Evolutionary conservation across 2,797 vertebrate genomes (phyloP).

Genomic region (Syngnathus acus): DNA sequence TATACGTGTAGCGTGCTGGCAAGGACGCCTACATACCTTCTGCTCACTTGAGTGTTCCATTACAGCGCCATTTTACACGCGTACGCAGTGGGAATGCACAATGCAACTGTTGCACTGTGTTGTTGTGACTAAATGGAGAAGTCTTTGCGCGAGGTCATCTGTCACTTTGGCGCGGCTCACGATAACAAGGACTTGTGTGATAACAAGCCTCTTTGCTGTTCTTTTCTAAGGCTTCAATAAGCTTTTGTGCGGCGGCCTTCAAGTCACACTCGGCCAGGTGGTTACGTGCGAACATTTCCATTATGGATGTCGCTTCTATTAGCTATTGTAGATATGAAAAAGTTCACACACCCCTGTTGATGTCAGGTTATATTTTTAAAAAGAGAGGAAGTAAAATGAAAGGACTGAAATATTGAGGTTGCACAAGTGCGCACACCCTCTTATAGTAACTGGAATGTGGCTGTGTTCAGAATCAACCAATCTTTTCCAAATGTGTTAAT

Average conservation of each 20-base stretch:
- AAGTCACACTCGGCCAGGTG: not conserved
- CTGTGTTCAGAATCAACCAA: no score
- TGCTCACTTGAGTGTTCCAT: not conserved
- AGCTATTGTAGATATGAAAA: not conserved
- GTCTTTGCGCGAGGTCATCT: slow-evolving; percentile 8
- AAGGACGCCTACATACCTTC: not conserved
- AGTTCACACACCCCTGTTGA: not conserved
- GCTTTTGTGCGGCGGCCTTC: not conserved
- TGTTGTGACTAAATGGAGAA: not conserved
- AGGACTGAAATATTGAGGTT: not conserved
- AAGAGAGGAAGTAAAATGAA: not conserved
- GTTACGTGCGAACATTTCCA: not conserved
- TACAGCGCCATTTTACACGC: not conserved
- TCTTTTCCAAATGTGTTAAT: no score
- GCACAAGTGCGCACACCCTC: no score
- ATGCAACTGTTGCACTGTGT: not conserved
- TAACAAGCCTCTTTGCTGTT: not conserved
- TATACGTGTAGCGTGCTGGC: not conserved
- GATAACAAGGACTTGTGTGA: no score
- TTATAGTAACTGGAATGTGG: not conserved
- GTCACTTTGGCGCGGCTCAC: not conserved
- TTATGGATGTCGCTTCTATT: not conserved
- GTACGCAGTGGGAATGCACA: not conserved
- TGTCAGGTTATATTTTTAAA: not conserved
- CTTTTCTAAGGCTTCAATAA: not conserved